Evolutionary conservation across 1,140 invertebrate genomes (phyloP), one percentile per base, ranked within the genome.

Genomic region (Drosophila pruinosa): DNA sequence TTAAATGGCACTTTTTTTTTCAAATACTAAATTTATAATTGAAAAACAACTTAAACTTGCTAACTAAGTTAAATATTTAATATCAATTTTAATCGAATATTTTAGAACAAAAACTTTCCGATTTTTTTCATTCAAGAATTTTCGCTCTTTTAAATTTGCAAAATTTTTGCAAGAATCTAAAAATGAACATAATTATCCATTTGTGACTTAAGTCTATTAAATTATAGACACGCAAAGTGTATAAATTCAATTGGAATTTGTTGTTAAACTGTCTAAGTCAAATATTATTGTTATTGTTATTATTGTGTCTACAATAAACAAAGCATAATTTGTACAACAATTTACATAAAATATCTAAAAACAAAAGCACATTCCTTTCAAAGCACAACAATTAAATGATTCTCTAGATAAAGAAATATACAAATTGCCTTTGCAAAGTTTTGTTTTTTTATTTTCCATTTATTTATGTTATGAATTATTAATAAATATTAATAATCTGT

Each of bases 331-430:
- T 17, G 39, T 26, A 69, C 64, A 72, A 76, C 81, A 76, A 88
- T 78, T 75, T 81, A 86, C 78, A 82, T 82, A 88, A 86, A 86
- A 86, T 88, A 88, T 88, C 81, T 88, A 88, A 88, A 88, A 86
- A 88, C 67, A 88, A 88, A 88, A 77, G 81, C 77, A 86, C 76
- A 86, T 85, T 80, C 72, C 72, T 80, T 73, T 85, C 75, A 72
- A 82, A 78, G 80, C 80, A 80, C 81, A 85, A 86, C 81, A 85
- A 85, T 85, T 73, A 80, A 85, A 77, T 70, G 56, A 50, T 17
- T 26, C 10, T 28, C 26, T 50, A 50, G 7, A 28, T 17, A 50
- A 50, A 79, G 61, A 79, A 69, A 78, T 69, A 63, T 41, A 76
- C 56, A 14, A 54, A 31, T 64, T 61, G 73, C 73, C 73, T 56